Conservation (phyloP, 1,140 invertebrate genomes). For the Tribolium castaneum region DNA sequence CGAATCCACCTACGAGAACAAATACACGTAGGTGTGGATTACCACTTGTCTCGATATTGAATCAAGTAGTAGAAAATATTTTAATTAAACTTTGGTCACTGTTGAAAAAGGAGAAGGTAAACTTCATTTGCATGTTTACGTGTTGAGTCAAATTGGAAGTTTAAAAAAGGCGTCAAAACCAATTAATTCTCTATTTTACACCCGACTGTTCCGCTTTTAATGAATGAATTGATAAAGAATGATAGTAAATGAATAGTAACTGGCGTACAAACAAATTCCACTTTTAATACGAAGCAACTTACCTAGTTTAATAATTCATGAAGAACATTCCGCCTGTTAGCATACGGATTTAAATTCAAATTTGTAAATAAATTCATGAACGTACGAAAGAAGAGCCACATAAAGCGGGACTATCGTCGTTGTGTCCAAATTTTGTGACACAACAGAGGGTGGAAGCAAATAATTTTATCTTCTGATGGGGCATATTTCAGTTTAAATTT, state of each 20-base stretch:
- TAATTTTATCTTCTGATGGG: too few species aligned
- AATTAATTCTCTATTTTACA: background rate
- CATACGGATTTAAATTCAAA: background rate
- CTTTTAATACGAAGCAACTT: background rate
- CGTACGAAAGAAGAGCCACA: background rate
- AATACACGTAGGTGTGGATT: background rate
- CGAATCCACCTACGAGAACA: too few species aligned
- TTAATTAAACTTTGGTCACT: background rate
- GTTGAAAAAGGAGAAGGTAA: background rate
- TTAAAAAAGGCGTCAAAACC: background rate
- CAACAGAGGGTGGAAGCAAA: background rate
- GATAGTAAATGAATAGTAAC: background rate
- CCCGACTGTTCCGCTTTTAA: background rate
- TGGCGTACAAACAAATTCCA: background rate
- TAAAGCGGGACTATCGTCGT: background rate
- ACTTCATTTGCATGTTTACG: background rate
- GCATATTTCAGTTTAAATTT: too few species aligned
- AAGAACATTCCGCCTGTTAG: background rate
- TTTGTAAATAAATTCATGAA: background rate
- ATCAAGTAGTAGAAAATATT: background rate
- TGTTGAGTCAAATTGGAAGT: background rate
- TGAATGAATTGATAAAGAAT: background rate
- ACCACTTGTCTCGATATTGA: background rate
- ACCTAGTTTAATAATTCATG: background rate
- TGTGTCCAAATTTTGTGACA: background rate